phyloP scores from a whole-genome alignment of 2,113 vertebrate genomes.

The Trichomycterus rosablanca region DNA sequence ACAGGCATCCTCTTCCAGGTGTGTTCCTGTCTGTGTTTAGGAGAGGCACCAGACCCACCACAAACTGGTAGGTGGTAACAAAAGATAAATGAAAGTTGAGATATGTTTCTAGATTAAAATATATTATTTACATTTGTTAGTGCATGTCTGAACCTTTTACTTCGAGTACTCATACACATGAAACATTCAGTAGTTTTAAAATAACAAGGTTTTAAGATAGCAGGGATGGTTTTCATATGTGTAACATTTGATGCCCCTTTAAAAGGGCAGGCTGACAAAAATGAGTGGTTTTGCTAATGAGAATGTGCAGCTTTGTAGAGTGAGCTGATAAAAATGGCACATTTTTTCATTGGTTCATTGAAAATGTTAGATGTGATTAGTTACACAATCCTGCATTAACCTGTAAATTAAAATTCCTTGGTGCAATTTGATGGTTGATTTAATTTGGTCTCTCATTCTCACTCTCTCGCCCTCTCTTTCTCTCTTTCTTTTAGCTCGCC shows the following conservation, averaged over 20 bases:
- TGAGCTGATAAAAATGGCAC: slow-evolving; percentile 71
- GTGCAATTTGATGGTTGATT: slow-evolving; percentile 99
- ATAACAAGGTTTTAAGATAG: background rate
- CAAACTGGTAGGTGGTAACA: too few species aligned
- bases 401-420: slow-evolving; percentile 99
- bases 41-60: too few species aligned
- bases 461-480: slow-evolving; percentile 40
- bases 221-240: background rate
- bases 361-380: slow-evolving; percentile 98
- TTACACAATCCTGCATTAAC: slow-evolving; percentile 99
- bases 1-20: too few species aligned
- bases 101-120: too few species aligned
- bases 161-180: too few species aligned
- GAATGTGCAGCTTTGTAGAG: slow-evolving; percentile 73
- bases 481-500: slow-evolving; percentile 71
- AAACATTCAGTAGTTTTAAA: background rate
- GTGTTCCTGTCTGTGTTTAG: too few species aligned
- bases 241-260: slow-evolving; percentile 21
- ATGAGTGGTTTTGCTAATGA: slow-evolving; percentile 38
- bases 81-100: too few species aligned
- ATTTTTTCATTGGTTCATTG: slow-evolving; percentile 86
- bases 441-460: slow-evolving; percentile 86
- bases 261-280: slow-evolving; percentile 26
- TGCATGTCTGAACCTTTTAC: too few species aligned
- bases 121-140: too few species aligned